Conservation (phyloP, 2,797 vertebrate species). For the Prunella strophiata region DNA sequence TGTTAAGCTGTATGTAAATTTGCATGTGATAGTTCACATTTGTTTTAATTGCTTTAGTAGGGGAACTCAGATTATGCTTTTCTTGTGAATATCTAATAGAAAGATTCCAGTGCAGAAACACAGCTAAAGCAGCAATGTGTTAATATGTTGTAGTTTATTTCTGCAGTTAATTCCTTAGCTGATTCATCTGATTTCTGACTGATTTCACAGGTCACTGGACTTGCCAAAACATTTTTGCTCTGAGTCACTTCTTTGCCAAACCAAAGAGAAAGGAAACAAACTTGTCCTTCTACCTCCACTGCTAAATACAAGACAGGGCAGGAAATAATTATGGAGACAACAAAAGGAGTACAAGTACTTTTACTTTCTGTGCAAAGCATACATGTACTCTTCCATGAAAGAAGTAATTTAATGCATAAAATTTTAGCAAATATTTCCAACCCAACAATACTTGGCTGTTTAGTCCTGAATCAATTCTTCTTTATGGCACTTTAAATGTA, state of each 20-base stretch:
- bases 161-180: background rate
- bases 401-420: background rate
- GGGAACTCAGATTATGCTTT: background rate
- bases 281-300: background rate
- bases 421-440: background rate
- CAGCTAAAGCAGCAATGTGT: background rate
- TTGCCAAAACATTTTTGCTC: background rate
- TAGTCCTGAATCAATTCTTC: background rate
- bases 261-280: background rate
- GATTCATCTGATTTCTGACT: conserved; percentile 8
- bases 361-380: background rate
- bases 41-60: background rate
- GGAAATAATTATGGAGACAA: background rate
- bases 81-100: background rate
- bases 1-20: background rate
- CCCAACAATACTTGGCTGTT: background rate
- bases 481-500: background rate
- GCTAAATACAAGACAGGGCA: background rate
- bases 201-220: background rate
- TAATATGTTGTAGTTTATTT: background rate
- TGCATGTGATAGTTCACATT: background rate
- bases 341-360: background rate
- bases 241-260: background rate
- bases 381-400: background rate
- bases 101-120: background rate